Evolutionary conservation across 1,140 invertebrate species (phyloP), one percentile per base, ranked within the genome.

Genomic region (Intoshia linei): DNA sequence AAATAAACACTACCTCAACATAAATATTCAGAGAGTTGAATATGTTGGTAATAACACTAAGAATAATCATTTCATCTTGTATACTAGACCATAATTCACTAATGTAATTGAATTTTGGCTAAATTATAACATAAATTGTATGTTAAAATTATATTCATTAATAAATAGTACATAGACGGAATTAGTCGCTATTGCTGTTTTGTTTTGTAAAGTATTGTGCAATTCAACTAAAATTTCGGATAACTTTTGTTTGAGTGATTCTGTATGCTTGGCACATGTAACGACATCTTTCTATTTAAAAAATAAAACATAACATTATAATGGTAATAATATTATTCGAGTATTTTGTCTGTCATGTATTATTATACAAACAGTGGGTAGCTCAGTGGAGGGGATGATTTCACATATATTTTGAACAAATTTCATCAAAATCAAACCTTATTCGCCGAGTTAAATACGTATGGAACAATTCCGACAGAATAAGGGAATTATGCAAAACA

Each of bases 51-150:
- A 57, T 47, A 2, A 60, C 54, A 46, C 49, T 51, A 13, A 59
- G 45, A 20, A 59, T 39, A 0, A 58, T 53, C 52, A 57, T 57
- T 40, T 60, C 57, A 48, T 59, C 55, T 42, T 60, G 57, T 37
- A 59, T 55, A 21, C 54, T 48, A 44, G 49, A 54, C 57, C 57
- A 59, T 37, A 59, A 44, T 40, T 56, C 48, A 10, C 54, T 47
- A 25, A 59, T 42, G 39, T 57, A 50, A 24, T 56, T 55, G 39
- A 59, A 59, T 43, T 57, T 54, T 19, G 57, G 57, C 56, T 59
- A 44, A n/a, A 48, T 46, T 29, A 14, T 23, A 41, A 35, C 7
- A 10, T 15, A 29, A 10, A n/a, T n/a, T n/a, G n/a, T n/a, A n/a
- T n/a, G n/a, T n/a, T n/a, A n/a, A n/a, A n/a, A n/a, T n/a, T n/a